Evolutionary conservation across 2,888 invertebrate genomes (phyloP), one percentile per base, ranked within the genome.

Genomic region (Trissonchulus latispiculum): DNA sequence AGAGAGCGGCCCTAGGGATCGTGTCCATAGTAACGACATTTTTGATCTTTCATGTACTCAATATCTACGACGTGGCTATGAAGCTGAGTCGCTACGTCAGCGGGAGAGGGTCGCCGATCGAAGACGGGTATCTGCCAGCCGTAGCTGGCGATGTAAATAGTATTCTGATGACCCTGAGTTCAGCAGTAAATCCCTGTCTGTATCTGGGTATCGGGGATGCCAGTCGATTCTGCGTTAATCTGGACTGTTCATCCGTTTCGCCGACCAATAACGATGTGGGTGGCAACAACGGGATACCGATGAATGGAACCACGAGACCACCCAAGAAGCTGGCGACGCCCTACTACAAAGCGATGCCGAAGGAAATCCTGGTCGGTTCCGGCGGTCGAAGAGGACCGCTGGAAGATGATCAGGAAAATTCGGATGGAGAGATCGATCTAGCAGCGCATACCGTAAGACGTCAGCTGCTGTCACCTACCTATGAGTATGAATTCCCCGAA

Each of bases 21-120:
- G 62, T 33, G n/a, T 28, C 59, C 1, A 72, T 72, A 18, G 68
- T 68, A 36, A 72, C 68, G 23, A 68, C 64, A 1, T 72, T 72
- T 66, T 33, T 72, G 15, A 31, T 36, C n/a, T 72, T 72, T 31
- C 72, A 72, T 59, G 70, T 66, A 8, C 23, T 72, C 28, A 64
- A 64, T 37, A 36, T 72, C n/a, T 72, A 68, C 31, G 72, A 72
- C 61, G 62, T 71, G 28, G 48, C 48, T 15, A 48, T 48, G 48
- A 48, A 48, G 23, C 48, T 48, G 48, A 23, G 8, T 8, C 48
- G 48, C 23, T 48, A 32, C 32, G 70, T 32, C 29, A 15, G 37
- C 37, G 23, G 35, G 2, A 2, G 37, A 15, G n/a, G 18, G 3
- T 23, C 37, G 15, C 28, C 28, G 37, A 8, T 36, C 28, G 37